These are phyloP conservation scores for Drosophila navojoa DNA, from an alignment of 1,140 invertebrate genomes.

Conservation along the genomic window DNA sequence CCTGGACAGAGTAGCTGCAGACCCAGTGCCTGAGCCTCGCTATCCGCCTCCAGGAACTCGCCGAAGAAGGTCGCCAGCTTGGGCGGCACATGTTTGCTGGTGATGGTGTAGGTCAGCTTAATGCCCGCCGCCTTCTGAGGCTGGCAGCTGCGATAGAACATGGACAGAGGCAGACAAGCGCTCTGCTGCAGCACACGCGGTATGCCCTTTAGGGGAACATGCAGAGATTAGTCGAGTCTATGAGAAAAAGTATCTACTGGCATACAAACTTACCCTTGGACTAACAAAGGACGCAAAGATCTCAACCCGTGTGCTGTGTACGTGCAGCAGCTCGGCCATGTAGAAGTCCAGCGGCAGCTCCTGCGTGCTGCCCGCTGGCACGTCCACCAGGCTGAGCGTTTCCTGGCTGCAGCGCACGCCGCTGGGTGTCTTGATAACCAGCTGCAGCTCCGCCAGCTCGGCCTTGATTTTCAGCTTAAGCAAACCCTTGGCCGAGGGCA, in stretches of 20 bases:
- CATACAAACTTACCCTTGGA: constrained; percentile 43
- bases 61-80: constrained; percentile 69
- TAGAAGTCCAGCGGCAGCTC: constrained; percentile 70
- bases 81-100: constrained; percentile 55
- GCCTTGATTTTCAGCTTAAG: constrained; percentile 57
- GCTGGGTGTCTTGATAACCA: constrained; percentile 55
- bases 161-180: constrained; percentile 66
- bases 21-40: constrained; percentile 69
- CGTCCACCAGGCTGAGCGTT: constrained; percentile 61
- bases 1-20: constrained; percentile 67
- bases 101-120: constrained; percentile 76
- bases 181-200: constrained; percentile 67
- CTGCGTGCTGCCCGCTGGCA: constrained; percentile 48
- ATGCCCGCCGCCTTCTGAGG: constrained; percentile 77
- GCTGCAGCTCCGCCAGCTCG: constrained; percentile 70
- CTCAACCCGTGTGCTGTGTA: constrained; percentile 61
- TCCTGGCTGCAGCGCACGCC: constrained; percentile 70
- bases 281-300: constrained; percentile 73
- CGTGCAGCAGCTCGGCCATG: constrained; percentile 63
- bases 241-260: background rate
- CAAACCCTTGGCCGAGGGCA: constrained; percentile 62
- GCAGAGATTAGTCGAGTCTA: background rate
- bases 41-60: constrained; percentile 63
- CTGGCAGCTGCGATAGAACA: constrained; percentile 68
- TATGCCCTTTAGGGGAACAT: constrained; percentile 63